Conservation (phyloP, 37 sponge, comb jelly and placozoan genomes). For the Eunapius fragilis region DNA sequence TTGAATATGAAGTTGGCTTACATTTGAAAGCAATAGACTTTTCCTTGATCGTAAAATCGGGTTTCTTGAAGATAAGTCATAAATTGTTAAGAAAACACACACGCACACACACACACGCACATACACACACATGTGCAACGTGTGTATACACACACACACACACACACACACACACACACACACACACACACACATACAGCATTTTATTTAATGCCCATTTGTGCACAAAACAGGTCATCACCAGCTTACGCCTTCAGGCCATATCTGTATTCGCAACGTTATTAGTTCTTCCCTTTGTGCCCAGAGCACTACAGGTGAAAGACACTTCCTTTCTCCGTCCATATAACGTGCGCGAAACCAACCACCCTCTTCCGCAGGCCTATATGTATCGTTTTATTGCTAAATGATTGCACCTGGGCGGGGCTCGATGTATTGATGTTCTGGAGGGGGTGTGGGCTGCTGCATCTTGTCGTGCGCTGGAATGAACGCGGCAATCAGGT, state of each 20-base stretch:
- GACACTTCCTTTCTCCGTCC: background rate
- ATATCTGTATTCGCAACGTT: constrained; percentile 58
- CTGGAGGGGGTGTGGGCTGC: no score
- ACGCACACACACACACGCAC: no score
- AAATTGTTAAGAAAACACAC: no score
- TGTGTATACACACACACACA: no score
- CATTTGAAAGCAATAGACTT: constrained; percentile 75
- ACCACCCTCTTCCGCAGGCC: background rate
- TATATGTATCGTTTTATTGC: background rate
- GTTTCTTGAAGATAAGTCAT: no score
- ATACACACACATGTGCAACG: no score
- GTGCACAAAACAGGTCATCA: background rate
- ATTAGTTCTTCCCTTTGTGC: constrained; percentile 69
- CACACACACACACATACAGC: background rate
- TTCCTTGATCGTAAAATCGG: constrained; percentile 66
- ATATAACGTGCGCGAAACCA: background rate
- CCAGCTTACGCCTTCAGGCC: constrained; percentile 56
- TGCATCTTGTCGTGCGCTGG: no score
- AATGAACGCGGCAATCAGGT: no score
- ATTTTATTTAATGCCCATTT: background rate
- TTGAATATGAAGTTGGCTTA: background rate
- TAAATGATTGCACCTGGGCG: background rate
- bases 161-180: no score
- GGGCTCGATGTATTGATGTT: no score
- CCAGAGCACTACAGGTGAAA: constrained; percentile 75